Conservation (phyloP, 1,140 invertebrate species). For the Coelopa frigida region DNA sequence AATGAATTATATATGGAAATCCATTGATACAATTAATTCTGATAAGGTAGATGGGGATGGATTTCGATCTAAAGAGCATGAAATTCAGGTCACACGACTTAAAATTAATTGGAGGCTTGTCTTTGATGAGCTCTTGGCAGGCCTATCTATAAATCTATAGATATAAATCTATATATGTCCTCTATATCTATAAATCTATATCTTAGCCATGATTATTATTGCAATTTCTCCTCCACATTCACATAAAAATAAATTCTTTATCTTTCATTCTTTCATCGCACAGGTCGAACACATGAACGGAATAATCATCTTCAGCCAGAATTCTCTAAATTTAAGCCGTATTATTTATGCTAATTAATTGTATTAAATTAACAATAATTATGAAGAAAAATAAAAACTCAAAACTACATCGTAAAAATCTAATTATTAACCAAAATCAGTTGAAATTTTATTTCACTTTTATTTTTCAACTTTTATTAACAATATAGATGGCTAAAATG, state of each 20-base stretch:
- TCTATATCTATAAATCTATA: too few relatives aligned
- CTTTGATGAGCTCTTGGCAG: too few relatives aligned
- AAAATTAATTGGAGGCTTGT: too few relatives aligned
- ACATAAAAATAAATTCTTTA: background rate
- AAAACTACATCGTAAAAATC: background rate
- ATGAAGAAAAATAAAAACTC: constrained; percentile 5
- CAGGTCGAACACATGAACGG: constrained; percentile 41
- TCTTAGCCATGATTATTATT: background rate
- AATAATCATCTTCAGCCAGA: constrained; percentile 7
- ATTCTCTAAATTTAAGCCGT: constrained; percentile 39
- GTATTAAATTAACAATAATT: constrained; percentile 8
- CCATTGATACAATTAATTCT: too few relatives aligned
- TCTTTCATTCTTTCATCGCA: constrained; percentile 17
- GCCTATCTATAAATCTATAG: too few relatives aligned
- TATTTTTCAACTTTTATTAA: too few relatives aligned
- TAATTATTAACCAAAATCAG: background rate
- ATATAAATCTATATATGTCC: too few relatives aligned
- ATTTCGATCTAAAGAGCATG: too few relatives aligned
- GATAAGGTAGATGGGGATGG: too few relatives aligned
- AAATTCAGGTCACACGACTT: too few relatives aligned
- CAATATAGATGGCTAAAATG: too few relatives aligned
- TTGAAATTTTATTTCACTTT: background rate
- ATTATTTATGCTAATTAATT: constrained; percentile 24
- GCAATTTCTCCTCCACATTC: background rate
- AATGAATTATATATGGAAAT: too few relatives aligned